Percentiles rank a stretch among this genome's conserved stretches.
Conservation (phyloP, 2,113 vertebrate species). For the Microcebus jonahi region DNA sequence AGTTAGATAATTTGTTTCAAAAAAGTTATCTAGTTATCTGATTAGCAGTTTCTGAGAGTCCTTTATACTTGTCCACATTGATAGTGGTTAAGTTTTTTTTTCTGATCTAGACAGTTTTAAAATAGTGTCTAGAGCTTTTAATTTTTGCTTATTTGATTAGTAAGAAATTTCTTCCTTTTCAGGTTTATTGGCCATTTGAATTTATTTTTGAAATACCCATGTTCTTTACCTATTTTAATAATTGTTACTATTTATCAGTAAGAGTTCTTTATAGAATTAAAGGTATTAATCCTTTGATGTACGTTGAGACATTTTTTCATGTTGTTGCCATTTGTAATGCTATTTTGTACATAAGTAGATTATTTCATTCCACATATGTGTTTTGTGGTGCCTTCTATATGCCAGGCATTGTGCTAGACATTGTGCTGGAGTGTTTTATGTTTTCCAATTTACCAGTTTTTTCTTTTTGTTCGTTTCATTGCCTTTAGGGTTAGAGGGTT, state of each 20-base stretch:
- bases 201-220: background rate
- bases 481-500: background rate
- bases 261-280: background rate
- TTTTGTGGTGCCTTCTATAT: background rate
- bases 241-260: background rate
- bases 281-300: background rate
- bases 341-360: background rate
- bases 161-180: background rate
- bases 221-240: background rate
- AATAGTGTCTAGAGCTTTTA: background rate
- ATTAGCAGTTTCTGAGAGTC: background rate
- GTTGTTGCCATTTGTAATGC: background rate
- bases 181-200: background rate
- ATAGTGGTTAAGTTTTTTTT: background rate
- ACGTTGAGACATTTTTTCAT: background rate
- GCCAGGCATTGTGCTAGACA: background rate
- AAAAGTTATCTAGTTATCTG: background rate
- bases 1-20: background rate
- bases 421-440: background rate
- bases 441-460: background rate
- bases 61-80: background rate
- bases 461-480: background rate
- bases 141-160: background rate
- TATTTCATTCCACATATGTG: background rate
- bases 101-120: background rate